Conservation (phyloP, 2,113 vertebrate genomes). For the Anser brachyrhynchus region DNA sequence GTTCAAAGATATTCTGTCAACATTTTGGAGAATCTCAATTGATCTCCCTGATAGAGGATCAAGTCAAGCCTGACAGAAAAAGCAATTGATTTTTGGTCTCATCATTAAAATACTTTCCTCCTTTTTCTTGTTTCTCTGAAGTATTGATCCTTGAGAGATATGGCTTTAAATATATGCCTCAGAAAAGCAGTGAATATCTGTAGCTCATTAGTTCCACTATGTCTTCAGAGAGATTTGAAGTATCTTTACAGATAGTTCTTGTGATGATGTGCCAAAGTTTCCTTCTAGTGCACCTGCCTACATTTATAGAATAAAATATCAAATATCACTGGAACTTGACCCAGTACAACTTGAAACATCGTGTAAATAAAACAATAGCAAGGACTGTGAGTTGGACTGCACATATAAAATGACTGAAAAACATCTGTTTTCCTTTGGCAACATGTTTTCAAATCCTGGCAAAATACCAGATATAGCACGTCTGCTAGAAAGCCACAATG, state of each 20-base stretch:
- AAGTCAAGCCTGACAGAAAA: slow-evolving; percentile 2
- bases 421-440: background rate
- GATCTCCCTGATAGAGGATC: background rate
- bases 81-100: slow-evolving; percentile 18
- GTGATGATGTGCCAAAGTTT: background rate
- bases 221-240: background rate
- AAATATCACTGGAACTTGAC: background rate
- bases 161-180: background rate
- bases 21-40: slow-evolving; percentile 9
- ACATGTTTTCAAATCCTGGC: background rate
- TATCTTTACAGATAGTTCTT: background rate
- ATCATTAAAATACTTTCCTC: background rate
- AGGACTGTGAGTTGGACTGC: background rate
- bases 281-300: background rate
- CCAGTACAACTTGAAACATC: background rate
- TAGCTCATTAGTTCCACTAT: background rate
- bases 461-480: background rate
- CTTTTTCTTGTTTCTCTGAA: background rate
- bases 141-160: background rate
- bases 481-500: background rate
- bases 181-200: background rate
- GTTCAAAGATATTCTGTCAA: background rate
- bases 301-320: background rate
- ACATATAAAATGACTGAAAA: background rate
- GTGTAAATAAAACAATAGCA: background rate